Evolutionary conservation across 2,113 vertebrate genomes (phyloP).

Genomic region (Pelecanoides urinatrix): DNA sequence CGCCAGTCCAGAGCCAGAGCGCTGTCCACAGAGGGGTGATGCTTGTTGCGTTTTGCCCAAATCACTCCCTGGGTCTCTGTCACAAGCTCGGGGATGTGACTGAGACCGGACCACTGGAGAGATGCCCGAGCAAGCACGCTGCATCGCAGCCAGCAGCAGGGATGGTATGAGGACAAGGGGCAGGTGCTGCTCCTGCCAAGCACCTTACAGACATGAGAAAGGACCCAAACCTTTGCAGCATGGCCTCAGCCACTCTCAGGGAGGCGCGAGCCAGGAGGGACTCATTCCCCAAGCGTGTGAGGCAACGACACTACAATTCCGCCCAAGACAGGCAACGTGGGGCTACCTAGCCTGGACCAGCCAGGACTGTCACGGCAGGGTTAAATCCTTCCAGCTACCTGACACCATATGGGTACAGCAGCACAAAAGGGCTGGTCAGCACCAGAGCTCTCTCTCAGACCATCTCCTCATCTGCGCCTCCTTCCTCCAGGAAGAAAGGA

Average conservation of each 20-base stretch:
- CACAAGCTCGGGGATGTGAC: not conserved
- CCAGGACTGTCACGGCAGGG: not conserved
- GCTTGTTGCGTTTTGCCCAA: not conserved
- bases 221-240: not conserved
- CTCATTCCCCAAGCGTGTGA: not conserved
- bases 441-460: not conserved
- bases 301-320: not conserved
- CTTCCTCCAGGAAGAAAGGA: not conserved
- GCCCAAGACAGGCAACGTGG: accelerated
- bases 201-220: not conserved
- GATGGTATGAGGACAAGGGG: accelerated
- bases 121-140: not conserved
- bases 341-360: not conserved
- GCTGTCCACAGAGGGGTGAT: not conserved
- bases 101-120: accelerated
- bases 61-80: not conserved
- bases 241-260: not conserved
- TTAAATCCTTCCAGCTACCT: not conserved
- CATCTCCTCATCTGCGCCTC: not conserved
- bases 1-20: accelerated
- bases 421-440: not conserved
- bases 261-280: not conserved
- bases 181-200: not conserved
- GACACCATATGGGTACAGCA: not conserved
- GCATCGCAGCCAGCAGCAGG: not conserved